These are phyloP conservation scores for Ranitomeya imitator DNA, from an alignment of 2,113 vertebrate species.

Conservation along the genomic window DNA sequence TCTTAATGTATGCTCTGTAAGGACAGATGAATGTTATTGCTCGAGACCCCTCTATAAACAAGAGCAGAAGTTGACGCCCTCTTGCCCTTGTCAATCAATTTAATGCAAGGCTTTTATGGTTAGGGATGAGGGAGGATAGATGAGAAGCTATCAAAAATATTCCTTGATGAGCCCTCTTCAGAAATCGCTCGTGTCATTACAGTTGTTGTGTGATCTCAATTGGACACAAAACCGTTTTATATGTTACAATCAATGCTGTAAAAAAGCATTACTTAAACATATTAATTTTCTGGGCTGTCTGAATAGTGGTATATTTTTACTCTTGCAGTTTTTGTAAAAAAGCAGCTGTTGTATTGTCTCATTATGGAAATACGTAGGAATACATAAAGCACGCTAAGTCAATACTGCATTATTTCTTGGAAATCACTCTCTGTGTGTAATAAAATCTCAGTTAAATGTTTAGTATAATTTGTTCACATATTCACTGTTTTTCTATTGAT, in stretches of 20 bases:
- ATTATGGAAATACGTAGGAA: conserved; percentile 24
- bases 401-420: conserved; percentile 45
- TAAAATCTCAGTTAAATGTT: conserved; percentile 61
- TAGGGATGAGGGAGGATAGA: not conserved
- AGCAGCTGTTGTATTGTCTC: conserved; percentile 29
- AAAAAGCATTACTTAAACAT: conserved; percentile 11
- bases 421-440: conserved; percentile 67
- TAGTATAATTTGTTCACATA: conserved; percentile 67
- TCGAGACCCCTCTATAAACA: too few relatives aligned
- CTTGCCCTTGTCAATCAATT: not conserved
- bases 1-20: too few relatives aligned
- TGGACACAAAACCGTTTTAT: not conserved
- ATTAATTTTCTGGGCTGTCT: not conserved
- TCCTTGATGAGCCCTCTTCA: not conserved
- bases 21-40: too few relatives aligned
- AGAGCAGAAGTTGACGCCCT: too few relatives aligned
- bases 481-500: conserved; percentile 67
- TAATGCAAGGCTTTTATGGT: not conserved
- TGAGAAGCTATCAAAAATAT: not conserved
- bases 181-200: not conserved
- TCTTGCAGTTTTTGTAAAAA: conserved; percentile 7
- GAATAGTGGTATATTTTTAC: not conserved
- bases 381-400: conserved; percentile 10
- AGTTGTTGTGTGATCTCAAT: not conserved
- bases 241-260: not conserved